A percentile compares a stretch with the other conserved stretches of the same genome.
Evolutionary conservation across 1,140 invertebrate species (phyloP).

Genomic region (Microvelia longipes): DNA sequence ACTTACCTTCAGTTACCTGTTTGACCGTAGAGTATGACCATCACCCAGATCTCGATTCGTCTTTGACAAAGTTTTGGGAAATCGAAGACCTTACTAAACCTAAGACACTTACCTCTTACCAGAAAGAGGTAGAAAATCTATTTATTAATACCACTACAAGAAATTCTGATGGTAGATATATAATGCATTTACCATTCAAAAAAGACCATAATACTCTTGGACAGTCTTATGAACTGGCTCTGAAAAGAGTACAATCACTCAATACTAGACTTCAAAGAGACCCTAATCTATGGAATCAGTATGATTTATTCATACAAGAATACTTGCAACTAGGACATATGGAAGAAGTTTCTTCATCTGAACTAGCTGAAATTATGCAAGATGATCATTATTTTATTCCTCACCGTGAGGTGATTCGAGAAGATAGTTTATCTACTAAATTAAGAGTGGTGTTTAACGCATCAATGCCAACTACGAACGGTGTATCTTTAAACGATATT

Average conservation of each 20-base stretch:
- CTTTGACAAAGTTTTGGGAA: no score
- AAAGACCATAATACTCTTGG: conserved; percentile 8
- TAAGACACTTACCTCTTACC: no score
- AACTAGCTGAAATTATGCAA: background rate
- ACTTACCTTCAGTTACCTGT: no score
- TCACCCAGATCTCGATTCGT: no score
- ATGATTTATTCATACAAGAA: conserved; percentile 26
- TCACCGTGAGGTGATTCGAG: background rate
- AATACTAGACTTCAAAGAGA: conserved; percentile 21
- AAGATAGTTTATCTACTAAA: background rate
- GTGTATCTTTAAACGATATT: conserved; percentile 1
- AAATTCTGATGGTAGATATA: conserved; percentile 20
- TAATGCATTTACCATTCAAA: conserved; percentile 25
- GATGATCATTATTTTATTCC: background rate
- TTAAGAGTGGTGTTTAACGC: conserved; percentile 5
- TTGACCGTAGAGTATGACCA: no score
- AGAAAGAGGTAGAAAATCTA: background rate
- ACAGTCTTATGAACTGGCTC: conserved; percentile 13
- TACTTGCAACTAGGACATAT: conserved; percentile 27
- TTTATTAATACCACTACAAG: background rate
- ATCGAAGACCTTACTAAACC: no score
- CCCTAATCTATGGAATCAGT: conserved; percentile 22
- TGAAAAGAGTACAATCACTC: conserved; percentile 15
- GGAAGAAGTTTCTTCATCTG: conserved; percentile 6
- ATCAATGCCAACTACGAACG: background rate